Conservation (phyloP, 2,888 invertebrate species). For the Platerodrilus igneus region DNA sequence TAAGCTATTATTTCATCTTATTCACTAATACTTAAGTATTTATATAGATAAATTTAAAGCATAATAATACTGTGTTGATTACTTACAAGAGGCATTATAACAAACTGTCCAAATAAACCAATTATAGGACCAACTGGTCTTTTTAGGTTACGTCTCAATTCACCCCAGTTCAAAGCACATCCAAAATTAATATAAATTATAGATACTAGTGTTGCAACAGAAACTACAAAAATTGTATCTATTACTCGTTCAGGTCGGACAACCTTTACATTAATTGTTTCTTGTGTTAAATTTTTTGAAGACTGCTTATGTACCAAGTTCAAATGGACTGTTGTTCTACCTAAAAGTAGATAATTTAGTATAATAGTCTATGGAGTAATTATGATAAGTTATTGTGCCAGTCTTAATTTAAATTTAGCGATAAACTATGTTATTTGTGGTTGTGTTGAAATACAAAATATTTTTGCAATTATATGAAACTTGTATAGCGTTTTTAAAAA, state of each 20-base stretch:
- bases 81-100: slow-evolving; percentile 81
- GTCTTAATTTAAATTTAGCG: no score
- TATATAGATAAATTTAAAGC: slow-evolving; percentile 7
- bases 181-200: slow-evolving; percentile 88
- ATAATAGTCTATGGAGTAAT: no score
- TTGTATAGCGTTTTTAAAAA: no score
- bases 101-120: slow-evolving; percentile 73
- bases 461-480: no score
- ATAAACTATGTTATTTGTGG: no score
- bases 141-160: slow-evolving; percentile 60
- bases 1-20: no score
- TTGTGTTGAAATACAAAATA: no score
- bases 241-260: slow-evolving; percentile 54
- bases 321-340: no score
- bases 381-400: no score
- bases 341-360: slow-evolving; percentile 13
- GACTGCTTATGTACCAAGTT: slow-evolving; percentile 16
- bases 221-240: slow-evolving; percentile 69
- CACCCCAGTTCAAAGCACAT: slow-evolving; percentile 75
- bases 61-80: neutral
- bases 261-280: slow-evolving; percentile 34
- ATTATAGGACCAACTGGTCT: slow-evolving; percentile 74
- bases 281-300: slow-evolving; percentile 3
- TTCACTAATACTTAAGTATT: no score
- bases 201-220: slow-evolving; percentile 71